Evolutionary conservation across 2,888 invertebrate species (phyloP), one percentile per base, ranked within the genome.

Genomic region (Machimus rusticus): DNA sequence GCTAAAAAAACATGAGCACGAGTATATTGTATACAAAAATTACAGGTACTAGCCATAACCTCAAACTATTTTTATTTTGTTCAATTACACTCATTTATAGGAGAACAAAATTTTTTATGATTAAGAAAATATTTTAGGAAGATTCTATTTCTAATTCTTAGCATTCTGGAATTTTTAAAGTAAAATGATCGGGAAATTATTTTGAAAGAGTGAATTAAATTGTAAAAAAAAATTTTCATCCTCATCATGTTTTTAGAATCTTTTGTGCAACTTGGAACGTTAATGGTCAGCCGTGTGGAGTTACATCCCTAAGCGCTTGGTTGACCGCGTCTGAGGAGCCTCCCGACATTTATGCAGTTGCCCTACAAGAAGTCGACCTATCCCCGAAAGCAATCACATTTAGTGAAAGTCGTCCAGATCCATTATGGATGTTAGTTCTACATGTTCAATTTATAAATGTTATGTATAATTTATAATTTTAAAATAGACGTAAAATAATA

Each of bases 221-320:
- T 39, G 34, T 39, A n/a, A n/a, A n/a, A n/a, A n/a, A n/a, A n/a
- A n/a, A n/a, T n/a, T n/a, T n/a, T n/a, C n/a, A n/a, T n/a, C n/a
- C n/a, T n/a, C n/a, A n/a, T n/a, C n/a, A n/a, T n/a, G n/a, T n/a
- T 9, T 31, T 82, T 8, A 96, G 95, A 90, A 94, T 98, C 89
- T 98, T 98, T 92, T 95, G 97, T 92, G 99, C 97, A 2, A 99
- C 99, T 0, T 99, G 99, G 98, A 99, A 99, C 94, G 99, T 99
- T 0, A 99, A 99, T 94, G 99, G 99, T 16, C 97, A 98, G 92
- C 96, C 98, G 2, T 95, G 95, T 28, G 93, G 94, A 86, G 91
- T 92, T 19, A 94, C 95, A 88, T 94, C 95, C 5, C 93, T 98
- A 14, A 94, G 95, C 82, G 94, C 96, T 51, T 99, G 99, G 99